These are phyloP conservation scores for Sebastiscus albofasciatus DNA, from an alignment of 2,797 vertebrate species.

Conservation along the genomic window DNA sequence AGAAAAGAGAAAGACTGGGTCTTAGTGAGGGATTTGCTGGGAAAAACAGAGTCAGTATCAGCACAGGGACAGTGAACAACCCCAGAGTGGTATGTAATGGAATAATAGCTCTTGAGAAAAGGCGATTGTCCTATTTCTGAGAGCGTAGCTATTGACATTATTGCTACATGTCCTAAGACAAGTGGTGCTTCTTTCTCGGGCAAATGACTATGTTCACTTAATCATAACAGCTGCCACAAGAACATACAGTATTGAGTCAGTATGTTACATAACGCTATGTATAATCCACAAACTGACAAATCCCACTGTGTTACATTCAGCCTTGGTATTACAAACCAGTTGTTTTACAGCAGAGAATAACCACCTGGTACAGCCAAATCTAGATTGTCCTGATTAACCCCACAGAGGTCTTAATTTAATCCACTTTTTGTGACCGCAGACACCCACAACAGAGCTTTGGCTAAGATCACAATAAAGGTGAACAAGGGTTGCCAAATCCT, in stretches of 20 bases:
- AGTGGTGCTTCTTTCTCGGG: neutral
- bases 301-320: neutral
- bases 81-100: neutral
- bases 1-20: neutral
- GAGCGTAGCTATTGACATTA: constrained; percentile 11
- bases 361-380: neutral
- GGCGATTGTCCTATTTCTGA: constrained; percentile 8
- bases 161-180: constrained; percentile 25
- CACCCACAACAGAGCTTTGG: constrained; percentile 48
- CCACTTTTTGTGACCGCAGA: constrained; percentile 34
- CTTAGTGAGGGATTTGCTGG: neutral
- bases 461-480: constrained; percentile 42
- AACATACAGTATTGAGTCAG: neutral
- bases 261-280: neutral
- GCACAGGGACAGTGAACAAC: constrained; percentile 6
- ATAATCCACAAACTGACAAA: neutral
- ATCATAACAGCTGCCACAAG: neutral
- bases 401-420: constrained; percentile 45
- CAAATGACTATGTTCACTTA: neutral
- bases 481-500: constrained; percentile 59
- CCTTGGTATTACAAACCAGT: neutral
- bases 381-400: constrained; percentile 15
- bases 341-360: constrained; percentile 1
- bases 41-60: neutral
- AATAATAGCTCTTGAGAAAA: constrained; percentile 32